phyloP scores from a whole-genome alignment of 2,888 invertebrate genomes.

The Dendrolimus pini region DNA sequence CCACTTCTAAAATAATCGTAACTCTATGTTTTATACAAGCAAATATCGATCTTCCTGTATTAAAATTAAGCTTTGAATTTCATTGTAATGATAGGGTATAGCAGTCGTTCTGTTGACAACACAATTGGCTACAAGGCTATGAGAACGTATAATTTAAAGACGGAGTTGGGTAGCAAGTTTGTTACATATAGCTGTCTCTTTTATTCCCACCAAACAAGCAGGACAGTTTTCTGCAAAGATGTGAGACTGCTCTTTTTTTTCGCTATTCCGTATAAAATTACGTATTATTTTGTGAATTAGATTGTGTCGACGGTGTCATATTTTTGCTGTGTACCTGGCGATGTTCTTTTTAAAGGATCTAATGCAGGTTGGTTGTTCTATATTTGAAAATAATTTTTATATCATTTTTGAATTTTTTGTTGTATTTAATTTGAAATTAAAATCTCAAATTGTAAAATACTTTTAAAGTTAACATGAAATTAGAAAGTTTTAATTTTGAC shows the following conservation, averaged over 20 bases:
- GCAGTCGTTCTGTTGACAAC: conserved; percentile 26
- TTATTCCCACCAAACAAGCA: conserved; percentile 12
- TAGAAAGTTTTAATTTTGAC: too few relatives aligned
- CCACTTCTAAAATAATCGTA: conserved; percentile 23
- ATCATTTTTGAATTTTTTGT: too few relatives aligned
- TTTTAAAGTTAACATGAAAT: too few relatives aligned
- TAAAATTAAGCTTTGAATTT: neutral
- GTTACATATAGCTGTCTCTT: conserved; percentile 39
- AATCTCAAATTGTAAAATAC: too few relatives aligned
- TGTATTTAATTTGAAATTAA: too few relatives aligned
- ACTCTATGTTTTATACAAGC: neutral
- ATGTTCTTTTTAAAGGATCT: conserved; percentile 41
- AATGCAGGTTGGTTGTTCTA: neutral
- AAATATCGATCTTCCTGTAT: neutral
- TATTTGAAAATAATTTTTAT: too few relatives aligned
- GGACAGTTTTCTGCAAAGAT: neutral
- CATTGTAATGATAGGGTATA: neutral
- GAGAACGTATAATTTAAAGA: conserved; percentile 77
- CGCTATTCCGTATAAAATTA: conserved; percentile 67
- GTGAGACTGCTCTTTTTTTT: conserved; percentile 65
- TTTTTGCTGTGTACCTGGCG: conserved; percentile 55
- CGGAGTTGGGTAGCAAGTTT: conserved; percentile 44
- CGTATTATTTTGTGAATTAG: conserved; percentile 76
- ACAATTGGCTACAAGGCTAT: conserved; percentile 63
- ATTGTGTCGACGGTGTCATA: conserved; percentile 66